Percentiles rank a stretch among this genome's conserved stretches.
Conservation (phyloP, 1,140 invertebrate genomes). For the Nephila pilipes region DNA sequence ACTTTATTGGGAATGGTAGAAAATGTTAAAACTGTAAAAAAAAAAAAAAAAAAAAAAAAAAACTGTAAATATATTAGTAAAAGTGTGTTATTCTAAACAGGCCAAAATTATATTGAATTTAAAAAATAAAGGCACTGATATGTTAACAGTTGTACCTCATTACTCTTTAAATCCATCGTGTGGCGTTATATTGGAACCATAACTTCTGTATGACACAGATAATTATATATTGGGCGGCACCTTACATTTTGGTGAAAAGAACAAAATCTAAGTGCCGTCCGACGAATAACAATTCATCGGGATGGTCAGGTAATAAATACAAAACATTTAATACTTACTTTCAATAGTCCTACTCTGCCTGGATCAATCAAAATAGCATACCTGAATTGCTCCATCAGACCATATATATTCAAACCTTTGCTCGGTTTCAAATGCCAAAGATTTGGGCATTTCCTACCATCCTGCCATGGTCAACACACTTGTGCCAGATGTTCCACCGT, state of each 20-base stretch:
- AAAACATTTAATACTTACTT: neutral
- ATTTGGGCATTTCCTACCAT: neutral
- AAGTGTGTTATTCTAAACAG: neutral
- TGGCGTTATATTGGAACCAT: neutral
- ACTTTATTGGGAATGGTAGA: neutral
- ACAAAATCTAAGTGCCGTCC: neutral
- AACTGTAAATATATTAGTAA: neutral
- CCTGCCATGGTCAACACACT: neutral
- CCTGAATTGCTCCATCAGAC: neutral
- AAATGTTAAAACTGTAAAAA: neutral
- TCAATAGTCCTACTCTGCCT: neutral
- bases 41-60: neutral
- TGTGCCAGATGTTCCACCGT: neutral
- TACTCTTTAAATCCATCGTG: neutral
- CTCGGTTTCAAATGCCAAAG: neutral
- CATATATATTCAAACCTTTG: neutral
- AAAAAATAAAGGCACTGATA: neutral
- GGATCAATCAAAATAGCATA: neutral
- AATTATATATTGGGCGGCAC: neutral
- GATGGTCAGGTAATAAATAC: neutral
- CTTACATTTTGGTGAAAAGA: too few relatives aligned
- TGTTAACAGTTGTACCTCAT: neutral
- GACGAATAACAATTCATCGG: neutral
- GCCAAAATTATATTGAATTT: neutral
- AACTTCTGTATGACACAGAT: neutral